Conservation (phyloP, 2,888 invertebrate species). For the Calephelis perditalis region DNA sequence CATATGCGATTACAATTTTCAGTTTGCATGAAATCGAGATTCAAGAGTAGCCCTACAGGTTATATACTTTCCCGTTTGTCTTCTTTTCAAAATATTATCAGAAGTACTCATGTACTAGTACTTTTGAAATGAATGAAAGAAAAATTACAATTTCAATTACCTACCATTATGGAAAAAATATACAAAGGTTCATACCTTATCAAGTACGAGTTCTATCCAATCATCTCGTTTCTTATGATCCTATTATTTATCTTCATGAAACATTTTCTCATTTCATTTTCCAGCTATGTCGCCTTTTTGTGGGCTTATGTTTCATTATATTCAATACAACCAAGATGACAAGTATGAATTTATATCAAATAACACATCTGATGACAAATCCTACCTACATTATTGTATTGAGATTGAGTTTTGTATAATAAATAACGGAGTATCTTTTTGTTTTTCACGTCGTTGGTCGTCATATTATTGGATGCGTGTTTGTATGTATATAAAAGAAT, state of each 20-base stretch:
- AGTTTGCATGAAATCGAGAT: no score
- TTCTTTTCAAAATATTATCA: no score
- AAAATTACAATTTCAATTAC: no score
- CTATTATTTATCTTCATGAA: slow-evolving; percentile 31
- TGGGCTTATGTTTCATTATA: slow-evolving; percentile 23
- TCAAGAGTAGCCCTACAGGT: no score
- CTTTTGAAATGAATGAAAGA: no score
- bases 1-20: no score
- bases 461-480: no score
- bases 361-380: slow-evolving; percentile 8
- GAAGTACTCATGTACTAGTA: no score
- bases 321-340: slow-evolving; percentile 21
- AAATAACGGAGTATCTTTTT: no score
- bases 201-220: slow-evolving; percentile 20
- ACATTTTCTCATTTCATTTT: slow-evolving; percentile 30
- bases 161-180: neutral
- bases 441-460: no score
- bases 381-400: neutral
- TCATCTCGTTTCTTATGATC: slow-evolving; percentile 26
- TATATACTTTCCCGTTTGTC: no score
- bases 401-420: neutral
- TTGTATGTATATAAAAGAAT: no score
- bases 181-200: slow-evolving; percentile 10
- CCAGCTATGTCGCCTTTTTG: slow-evolving; percentile 25
- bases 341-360: slow-evolving; percentile 14